Percentiles rank a stretch among this genome's conserved stretches.
Conservation (phyloP, 2,113 vertebrate species). For the Phycodurus eques region DNA sequence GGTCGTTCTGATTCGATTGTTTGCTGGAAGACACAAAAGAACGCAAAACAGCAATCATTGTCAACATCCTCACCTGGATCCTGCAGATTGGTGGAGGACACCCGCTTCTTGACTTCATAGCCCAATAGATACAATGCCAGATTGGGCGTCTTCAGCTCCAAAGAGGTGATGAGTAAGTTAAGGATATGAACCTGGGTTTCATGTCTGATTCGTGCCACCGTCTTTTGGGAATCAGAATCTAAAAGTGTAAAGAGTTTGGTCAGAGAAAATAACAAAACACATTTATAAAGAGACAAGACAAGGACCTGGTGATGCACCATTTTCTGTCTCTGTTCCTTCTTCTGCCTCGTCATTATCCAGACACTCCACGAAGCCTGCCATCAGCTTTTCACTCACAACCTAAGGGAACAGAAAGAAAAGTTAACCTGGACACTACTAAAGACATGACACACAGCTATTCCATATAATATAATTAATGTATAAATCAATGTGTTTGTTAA, state of each 20-base stretch:
- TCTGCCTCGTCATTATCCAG: slow-evolving; percentile 92
- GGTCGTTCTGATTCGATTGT: not conserved
- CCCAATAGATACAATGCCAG: slow-evolving; percentile 91
- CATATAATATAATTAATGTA: not conserved
- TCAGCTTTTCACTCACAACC: slow-evolving; percentile 88
- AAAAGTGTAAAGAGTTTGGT: not conserved
- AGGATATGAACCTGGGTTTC: slow-evolving; percentile 95
- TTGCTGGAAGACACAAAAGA: not conserved
- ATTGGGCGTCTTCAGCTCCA: slow-evolving; percentile 89
- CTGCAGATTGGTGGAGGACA: slow-evolving; percentile 91
- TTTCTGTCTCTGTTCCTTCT: slow-evolving; percentile 80
- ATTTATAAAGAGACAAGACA: not conserved
- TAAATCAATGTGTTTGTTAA: not conserved
- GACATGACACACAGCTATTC: not conserved
- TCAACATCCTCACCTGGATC: slow-evolving; percentile 82
- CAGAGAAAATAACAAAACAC: not conserved
- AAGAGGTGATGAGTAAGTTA: slow-evolving; percentile 92
- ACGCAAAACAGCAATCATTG: not conserved
- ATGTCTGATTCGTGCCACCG: slow-evolving; percentile 79
- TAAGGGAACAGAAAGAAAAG: slow-evolving; percentile 42
- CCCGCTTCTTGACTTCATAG: slow-evolving; percentile 93
- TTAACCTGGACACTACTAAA: not conserved
- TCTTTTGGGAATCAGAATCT: slow-evolving; percentile 78
- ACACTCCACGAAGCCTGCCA: slow-evolving; percentile 97
- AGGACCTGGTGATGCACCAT: slow-evolving; percentile 70